Conservation (phyloP, 2,888 invertebrate genomes). For the Temnothorax ravouxi region DNA sequence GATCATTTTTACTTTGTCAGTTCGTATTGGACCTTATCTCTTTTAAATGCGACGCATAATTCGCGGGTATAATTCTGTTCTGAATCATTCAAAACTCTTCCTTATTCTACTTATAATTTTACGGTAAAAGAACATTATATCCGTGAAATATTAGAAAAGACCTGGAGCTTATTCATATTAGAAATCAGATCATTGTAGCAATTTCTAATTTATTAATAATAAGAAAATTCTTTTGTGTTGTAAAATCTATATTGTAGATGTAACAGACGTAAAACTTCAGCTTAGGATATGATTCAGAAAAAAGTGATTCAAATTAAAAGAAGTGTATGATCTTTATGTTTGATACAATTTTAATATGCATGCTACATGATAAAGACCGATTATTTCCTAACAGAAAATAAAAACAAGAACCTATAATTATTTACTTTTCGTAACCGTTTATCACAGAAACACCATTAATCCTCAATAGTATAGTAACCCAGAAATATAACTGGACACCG, state of each 20-base stretch:
- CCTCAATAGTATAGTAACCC: neutral
- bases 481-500: neutral
- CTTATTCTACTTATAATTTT: neutral
- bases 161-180: neutral
- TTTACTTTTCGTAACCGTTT: neutral
- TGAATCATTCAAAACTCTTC: neutral
- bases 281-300: neutral
- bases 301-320: neutral
- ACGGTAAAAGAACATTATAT: neutral
- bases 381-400: neutral
- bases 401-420: neutral
- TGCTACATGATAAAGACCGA: neutral
- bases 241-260: neutral
- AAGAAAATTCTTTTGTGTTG: neutral
- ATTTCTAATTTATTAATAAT: constrained; percentile 2
- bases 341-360: neutral
- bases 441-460: neutral
- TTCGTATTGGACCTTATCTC: constrained; percentile 44
- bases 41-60: constrained; percentile 35
- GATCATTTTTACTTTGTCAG: constrained; percentile 50
- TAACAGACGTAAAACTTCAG: neutral
- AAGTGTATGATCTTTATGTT: neutral
- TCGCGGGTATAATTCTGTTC: neutral
- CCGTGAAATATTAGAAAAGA: neutral
- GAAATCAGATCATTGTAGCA: neutral